phyloP scores from a whole-genome alignment of 2,888 invertebrate genomes.

The Melieria picta region DNA sequence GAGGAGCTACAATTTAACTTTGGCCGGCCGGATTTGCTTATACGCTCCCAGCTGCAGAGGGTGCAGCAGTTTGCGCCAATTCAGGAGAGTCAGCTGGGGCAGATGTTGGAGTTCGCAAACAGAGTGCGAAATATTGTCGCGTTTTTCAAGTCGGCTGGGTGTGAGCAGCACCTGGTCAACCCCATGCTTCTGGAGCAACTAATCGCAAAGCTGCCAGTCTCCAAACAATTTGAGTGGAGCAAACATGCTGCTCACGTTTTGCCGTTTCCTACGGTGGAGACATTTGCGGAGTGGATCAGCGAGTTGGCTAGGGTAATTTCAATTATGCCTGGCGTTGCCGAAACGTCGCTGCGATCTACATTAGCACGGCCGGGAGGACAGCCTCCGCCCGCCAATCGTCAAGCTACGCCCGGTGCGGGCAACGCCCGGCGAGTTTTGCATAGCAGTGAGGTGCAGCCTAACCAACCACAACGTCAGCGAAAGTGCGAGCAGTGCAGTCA shows the following conservation, averaged over 20 bases:
- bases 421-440: no score
- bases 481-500: no score
- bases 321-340: background rate
- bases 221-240: constrained; percentile 7
- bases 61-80: background rate
- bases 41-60: constrained; percentile 24
- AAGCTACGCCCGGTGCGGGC: no score
- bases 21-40: constrained; percentile 33
- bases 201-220: constrained; percentile 1
- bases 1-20: constrained; percentile 37
- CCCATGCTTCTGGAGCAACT: background rate
- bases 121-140: background rate
- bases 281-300: background rate
- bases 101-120: background rate
- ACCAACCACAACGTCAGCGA: no score
- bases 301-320: background rate
- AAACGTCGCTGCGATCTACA: no score
- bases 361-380: no score
- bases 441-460: no score
- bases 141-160: background rate
- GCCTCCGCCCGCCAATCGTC: no score
- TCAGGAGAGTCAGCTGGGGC: background rate
- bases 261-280: constrained; percentile 1
- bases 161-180: background rate
- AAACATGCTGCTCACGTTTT: background rate